Evolutionary conservation across 2,888 invertebrate species (phyloP), one percentile per base, ranked within the genome.

Genomic region (Disparrhopalites patrizii): DNA sequence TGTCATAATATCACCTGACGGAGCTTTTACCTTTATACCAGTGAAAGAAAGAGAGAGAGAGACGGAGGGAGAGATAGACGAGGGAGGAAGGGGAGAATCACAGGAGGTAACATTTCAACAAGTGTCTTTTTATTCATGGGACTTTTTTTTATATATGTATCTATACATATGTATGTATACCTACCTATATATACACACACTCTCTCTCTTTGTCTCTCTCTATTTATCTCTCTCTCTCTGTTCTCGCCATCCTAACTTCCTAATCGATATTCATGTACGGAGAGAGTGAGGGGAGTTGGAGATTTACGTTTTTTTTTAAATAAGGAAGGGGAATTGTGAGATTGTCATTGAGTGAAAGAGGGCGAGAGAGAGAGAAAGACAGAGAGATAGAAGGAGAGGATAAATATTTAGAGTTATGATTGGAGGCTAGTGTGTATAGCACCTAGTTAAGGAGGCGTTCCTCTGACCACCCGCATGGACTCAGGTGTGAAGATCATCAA

Each of bases 1-100:
- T 62, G 62, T 62, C 54, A 62, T 62, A 62, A 62, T 52, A 62
- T 40, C 52, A 62, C 62, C 62, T 38, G n/a, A n/a, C n/a, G n/a
- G n/a, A n/a, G n/a, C n/a, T n/a, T n/a, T n/a, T n/a, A n/a, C n/a
- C n/a, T n/a, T n/a, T n/a, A 4, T 47, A 10, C 10, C 18, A 4
- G 47, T 3, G 18, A 10, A 18, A 20, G 20, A 20, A 43, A 4
- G 13, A 47, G 47, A 52, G 28, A 47, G 47, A 13, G 47, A 7
- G 47, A 3, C 25, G 28, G 27, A 25, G 13, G 27, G 13, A 1
- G 28, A 52, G 13, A 25, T 1, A 47, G 23, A 47, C 18, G 8
- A 18, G 23, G 20, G 15, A 47, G 18, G 10, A 2, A 8, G 23
- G 2, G 2, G 51, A 51, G 23, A 13, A 27, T 43, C 25, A 52